phyloP scores from a whole-genome alignment of 2,888 invertebrate genomes.

The Epistrophe eligans region DNA sequence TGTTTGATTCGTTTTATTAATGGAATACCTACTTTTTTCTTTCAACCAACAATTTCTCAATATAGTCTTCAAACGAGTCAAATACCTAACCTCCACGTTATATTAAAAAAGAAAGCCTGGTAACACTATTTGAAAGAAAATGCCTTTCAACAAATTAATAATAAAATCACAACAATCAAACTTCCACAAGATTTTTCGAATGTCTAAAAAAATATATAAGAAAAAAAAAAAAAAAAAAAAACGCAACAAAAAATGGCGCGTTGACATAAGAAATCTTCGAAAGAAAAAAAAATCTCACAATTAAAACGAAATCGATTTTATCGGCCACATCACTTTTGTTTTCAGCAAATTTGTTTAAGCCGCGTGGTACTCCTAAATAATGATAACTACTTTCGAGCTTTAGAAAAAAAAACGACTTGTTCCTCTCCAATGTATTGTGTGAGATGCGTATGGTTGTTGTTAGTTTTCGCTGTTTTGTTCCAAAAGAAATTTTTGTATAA shows the following conservation, averaged over 20 bases:
- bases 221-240: constrained; percentile 12
- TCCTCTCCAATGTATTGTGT: constrained; percentile 2
- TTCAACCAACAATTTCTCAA: not conserved
- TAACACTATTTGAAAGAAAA: not conserved
- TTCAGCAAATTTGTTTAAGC: constrained; percentile 41
- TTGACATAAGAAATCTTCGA: constrained; percentile 26
- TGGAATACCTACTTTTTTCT: not conserved
- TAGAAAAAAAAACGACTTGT: constrained; percentile 21
- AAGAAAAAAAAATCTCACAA: constrained; percentile 19
- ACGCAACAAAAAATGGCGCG: constrained; percentile 66
- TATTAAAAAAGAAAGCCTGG: not conserved
- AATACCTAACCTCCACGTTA: not conserved
- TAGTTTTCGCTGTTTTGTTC: constrained; percentile 18
- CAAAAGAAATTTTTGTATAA: constrained; percentile 19
- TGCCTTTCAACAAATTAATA: not conserved
- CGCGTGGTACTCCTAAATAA: constrained; percentile 47
- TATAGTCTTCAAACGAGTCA: not conserved
- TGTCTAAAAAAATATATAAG: not conserved
- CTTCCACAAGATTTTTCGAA: not conserved
- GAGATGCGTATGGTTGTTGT: not conserved
- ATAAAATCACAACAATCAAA: not conserved
- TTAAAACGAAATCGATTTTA: constrained; percentile 72
- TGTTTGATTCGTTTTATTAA: not conserved
- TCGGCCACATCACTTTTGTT: constrained; percentile 55
- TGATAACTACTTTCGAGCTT: constrained; percentile 45